Conservation (phyloP, 1,140 invertebrate genomes). For the Zaprionus capensis region DNA sequence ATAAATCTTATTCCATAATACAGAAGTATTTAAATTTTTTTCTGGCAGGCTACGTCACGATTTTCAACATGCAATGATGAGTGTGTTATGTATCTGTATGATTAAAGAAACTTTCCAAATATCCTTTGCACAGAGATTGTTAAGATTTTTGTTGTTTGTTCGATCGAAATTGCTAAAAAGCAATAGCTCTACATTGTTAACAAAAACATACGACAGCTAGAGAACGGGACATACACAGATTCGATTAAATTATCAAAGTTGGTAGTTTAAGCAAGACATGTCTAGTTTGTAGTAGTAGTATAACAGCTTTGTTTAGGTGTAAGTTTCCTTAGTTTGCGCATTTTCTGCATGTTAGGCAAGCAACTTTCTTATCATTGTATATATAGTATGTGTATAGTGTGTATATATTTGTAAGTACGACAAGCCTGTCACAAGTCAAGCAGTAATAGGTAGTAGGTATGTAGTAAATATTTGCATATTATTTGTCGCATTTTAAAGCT, state of each 20-base stretch:
- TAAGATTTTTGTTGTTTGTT: conserved; percentile 19
- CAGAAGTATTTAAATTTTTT: conserved; percentile 7
- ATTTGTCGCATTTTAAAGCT: conserved; percentile 65
- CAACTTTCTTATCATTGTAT: conserved; percentile 62
- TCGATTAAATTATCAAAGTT: conserved; percentile 46
- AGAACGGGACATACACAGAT: conserved; percentile 64
- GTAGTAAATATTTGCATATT: conserved; percentile 29
- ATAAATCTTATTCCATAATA: neutral
- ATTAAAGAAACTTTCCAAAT: conserved; percentile 42
- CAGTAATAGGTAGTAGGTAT: conserved; percentile 28
- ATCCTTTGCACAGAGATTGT: conserved; percentile 39
- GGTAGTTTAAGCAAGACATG: conserved; percentile 52
- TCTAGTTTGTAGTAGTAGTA: conserved; percentile 29
- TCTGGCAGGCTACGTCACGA: conserved; percentile 12
- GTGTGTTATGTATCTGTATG: conserved; percentile 32
- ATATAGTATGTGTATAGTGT: conserved; percentile 8
- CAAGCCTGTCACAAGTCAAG: conserved; percentile 52
- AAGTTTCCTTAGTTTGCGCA: conserved; percentile 43
- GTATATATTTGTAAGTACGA: conserved; percentile 20
- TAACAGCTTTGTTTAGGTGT: conserved; percentile 8
- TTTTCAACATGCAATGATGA: conserved; percentile 62
- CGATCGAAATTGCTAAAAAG: conserved; percentile 42
- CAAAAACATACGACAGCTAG: conserved; percentile 72
- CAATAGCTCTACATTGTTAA: conserved; percentile 65
- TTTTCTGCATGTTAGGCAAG: conserved; percentile 62